phyloP scores from a whole-genome alignment of 2,113 vertebrate species.

The Amblyopsis rosae region DNA sequence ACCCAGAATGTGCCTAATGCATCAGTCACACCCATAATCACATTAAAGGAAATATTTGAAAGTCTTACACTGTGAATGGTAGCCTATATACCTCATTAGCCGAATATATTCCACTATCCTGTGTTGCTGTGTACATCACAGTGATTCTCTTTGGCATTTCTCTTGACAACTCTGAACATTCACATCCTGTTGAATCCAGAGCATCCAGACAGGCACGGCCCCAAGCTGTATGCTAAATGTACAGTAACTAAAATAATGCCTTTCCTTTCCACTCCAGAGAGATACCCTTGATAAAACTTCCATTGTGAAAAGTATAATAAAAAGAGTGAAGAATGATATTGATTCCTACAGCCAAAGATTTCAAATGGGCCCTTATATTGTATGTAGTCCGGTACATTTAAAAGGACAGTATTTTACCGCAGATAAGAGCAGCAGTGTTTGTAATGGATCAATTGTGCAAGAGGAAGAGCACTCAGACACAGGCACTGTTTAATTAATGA shows the following conservation, averaged over 20 bases:
- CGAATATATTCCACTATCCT: not conserved
- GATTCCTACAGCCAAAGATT: slow-evolving; percentile 40
- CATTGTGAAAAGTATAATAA: slow-evolving; percentile 17
- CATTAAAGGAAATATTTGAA: not conserved
- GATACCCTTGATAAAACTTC: slow-evolving; percentile 17
- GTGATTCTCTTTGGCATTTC: not conserved
- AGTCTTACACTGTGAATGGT: not conserved
- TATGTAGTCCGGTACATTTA: slow-evolving; percentile 42
- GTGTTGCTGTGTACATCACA: not conserved
- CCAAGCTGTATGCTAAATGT: not conserved
- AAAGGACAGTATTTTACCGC: slow-evolving; percentile 59
- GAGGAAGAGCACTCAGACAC: slow-evolving; percentile 67
- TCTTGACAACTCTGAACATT: slow-evolving; percentile 1
- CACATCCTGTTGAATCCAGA: not conserved
- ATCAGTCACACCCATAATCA: not conserved
- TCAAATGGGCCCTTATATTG: slow-evolving; percentile 56
- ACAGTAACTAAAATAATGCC: not conserved
- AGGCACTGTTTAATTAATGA: slow-evolving; percentile 77
- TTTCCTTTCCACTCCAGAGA: not conserved
- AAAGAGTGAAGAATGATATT: slow-evolving; percentile 34
- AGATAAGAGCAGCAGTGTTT: slow-evolving; percentile 64
- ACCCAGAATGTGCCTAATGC: no score
- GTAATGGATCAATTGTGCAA: slow-evolving; percentile 69
- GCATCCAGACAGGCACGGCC: not conserved
- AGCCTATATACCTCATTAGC: not conserved